Percentiles rank a stretch among this genome's conserved stretches.
Evolutionary conservation across 2,888 invertebrate genomes (phyloP).

Genomic region (Ephialtes manifestator): DNA sequence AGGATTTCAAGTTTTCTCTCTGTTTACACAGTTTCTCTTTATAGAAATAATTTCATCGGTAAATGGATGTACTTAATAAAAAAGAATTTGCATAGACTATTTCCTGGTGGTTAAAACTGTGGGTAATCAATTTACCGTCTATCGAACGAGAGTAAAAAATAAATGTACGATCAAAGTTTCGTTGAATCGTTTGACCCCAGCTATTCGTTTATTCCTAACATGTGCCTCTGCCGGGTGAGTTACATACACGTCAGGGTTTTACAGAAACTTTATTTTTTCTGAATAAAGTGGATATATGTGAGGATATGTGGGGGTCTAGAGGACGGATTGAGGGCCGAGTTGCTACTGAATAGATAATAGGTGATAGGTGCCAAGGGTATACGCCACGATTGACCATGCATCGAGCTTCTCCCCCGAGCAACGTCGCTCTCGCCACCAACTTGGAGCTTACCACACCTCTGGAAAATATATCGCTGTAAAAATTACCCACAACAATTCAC

Average conservation of each 20-base stretch:
- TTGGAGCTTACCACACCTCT: neutral
- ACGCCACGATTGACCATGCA: conserved; percentile 52
- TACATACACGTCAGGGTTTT: conserved; percentile 58
- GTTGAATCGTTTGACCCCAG: neutral
- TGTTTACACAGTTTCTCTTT: no score
- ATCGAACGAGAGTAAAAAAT: conserved; percentile 6
- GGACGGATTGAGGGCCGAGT: conserved; percentile 50
- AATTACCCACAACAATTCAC: conserved; percentile 10
- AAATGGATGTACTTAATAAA: neutral
- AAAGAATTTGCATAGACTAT: neutral
- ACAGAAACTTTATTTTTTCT: conserved; percentile 29
- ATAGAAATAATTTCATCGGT: neutral
- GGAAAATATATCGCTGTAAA: neutral
- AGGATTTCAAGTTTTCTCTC: no score
- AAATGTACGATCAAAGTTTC: conserved; percentile 13
- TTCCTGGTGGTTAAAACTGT: neutral
- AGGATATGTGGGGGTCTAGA: conserved; percentile 14
- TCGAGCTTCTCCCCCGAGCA: conserved; percentile 24
- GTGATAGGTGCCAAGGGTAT: conserved; percentile 64
- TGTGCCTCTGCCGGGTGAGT: conserved; percentile 10
- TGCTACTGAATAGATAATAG: conserved; percentile 62
- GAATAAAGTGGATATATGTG: neutral
- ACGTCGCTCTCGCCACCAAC: neutral
- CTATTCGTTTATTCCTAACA: neutral
- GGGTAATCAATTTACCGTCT: neutral